Conservation (phyloP, 2,113 vertebrate species). For the Psettodes erumei region DNA sequence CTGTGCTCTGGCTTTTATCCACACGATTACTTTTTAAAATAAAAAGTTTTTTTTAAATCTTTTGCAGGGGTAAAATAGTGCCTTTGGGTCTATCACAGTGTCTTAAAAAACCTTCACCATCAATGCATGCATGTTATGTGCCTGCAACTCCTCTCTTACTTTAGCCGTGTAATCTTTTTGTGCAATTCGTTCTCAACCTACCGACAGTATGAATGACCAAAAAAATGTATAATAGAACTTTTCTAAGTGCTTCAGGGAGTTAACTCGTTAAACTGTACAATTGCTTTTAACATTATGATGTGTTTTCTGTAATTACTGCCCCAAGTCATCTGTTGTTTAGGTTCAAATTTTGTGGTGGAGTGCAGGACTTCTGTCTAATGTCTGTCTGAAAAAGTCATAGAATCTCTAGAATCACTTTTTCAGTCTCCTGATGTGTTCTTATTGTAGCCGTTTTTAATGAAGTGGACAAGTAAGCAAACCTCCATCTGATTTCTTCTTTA, state of each 20-base stretch:
- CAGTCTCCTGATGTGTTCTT: neutral
- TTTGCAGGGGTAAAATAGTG: neutral
- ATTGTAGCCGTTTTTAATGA: neutral
- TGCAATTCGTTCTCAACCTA: too few relatives aligned
- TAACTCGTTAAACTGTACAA: neutral
- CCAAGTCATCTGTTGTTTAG: neutral
- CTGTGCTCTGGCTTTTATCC: constrained; percentile 49
- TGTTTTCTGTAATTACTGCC: neutral
- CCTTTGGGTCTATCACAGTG: neutral
- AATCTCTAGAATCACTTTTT: too few relatives aligned
- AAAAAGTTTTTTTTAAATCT: too few relatives aligned
- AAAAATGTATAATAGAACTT: neutral
- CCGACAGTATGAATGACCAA: neutral
- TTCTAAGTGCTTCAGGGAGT: neutral
- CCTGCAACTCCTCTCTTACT: neutral
- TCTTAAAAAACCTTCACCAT: neutral
- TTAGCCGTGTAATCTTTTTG: too few relatives aligned
- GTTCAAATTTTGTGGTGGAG: neutral
- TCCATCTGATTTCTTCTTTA: neutral
- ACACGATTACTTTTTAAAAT: constrained; percentile 12
- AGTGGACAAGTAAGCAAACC: neutral
- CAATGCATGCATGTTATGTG: neutral
- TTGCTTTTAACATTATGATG: neutral
- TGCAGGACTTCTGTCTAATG: neutral
- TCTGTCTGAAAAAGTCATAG: neutral